phyloP scores from a whole-genome alignment of 2,113 vertebrate genomes.

The Gadus chalcogrammus region DNA sequence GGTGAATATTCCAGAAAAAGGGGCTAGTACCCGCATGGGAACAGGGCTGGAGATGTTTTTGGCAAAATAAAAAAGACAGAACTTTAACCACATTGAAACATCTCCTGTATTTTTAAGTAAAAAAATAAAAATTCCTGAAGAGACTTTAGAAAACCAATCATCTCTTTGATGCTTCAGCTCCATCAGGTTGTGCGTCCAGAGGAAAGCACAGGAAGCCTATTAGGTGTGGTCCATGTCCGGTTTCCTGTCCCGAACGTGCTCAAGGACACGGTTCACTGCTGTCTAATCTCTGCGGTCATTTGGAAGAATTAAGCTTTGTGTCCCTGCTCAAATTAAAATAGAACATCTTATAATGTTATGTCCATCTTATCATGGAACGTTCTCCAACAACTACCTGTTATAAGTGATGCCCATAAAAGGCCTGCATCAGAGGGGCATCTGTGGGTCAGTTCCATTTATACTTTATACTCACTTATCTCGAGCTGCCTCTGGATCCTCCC shows the following conservation, averaged over 20 bases:
- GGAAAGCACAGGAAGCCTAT: constrained; percentile 36
- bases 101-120: not conserved
- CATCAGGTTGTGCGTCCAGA: constrained; percentile 20
- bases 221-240: constrained; percentile 49
- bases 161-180: not conserved
- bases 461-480: constrained; percentile 88
- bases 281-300: constrained; percentile 7
- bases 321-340: not conserved
- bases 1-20: too few relatives aligned
- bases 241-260: constrained; percentile 28
- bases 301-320: not conserved
- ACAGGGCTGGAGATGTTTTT: not conserved
- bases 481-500: constrained; percentile 91
- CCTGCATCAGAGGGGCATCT: not conserved
- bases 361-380: too few relatives aligned
- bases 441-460: not conserved
- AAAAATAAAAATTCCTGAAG: not conserved
- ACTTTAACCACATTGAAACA: not conserved
- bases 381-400: too few relatives aligned
- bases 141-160: not conserved
- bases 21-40: too few relatives aligned
- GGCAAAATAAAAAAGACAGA: not conserved
- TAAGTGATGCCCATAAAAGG: too few relatives aligned
- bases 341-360: too few relatives aligned
- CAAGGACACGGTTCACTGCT: constrained; percentile 17